Evolutionary conservation across 2,113 vertebrate genomes (phyloP).

Genomic region (Oreochromis aureus): DNA sequence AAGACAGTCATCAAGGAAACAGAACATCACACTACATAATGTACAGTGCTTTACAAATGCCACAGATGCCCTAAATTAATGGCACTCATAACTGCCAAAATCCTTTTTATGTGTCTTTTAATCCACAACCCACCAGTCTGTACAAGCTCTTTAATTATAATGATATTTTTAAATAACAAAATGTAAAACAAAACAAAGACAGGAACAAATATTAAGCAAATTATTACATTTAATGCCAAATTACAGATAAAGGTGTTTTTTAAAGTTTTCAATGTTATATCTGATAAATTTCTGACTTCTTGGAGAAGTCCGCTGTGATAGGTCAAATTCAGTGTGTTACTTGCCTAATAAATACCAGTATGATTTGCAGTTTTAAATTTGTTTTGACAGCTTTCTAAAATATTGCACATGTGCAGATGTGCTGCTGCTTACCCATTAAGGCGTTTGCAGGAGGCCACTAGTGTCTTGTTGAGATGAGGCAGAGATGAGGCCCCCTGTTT

Average conservation of each 20-base stretch:
- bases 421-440: conserved; percentile 80
- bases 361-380: background rate
- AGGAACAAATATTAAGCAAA: background rate
- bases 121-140: background rate
- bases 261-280: background rate
- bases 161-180: background rate
- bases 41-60: background rate
- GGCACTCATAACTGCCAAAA: background rate
- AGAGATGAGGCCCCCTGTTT: conserved; percentile 83
- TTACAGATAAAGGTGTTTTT: background rate
- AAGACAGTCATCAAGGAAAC: background rate
- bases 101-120: background rate
- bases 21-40: background rate
- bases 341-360: background rate
- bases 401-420: background rate
- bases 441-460: conserved; percentile 86
- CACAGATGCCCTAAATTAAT: background rate
- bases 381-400: background rate
- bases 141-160: background rate
- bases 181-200: background rate
- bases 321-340: background rate
- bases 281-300: background rate
- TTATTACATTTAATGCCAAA: background rate
- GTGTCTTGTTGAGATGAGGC: conserved; percentile 90
- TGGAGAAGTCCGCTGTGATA: too few species aligned